phyloP scores from a whole-genome alignment of 2,888 invertebrate species.

The Hyppa rectilinea region DNA sequence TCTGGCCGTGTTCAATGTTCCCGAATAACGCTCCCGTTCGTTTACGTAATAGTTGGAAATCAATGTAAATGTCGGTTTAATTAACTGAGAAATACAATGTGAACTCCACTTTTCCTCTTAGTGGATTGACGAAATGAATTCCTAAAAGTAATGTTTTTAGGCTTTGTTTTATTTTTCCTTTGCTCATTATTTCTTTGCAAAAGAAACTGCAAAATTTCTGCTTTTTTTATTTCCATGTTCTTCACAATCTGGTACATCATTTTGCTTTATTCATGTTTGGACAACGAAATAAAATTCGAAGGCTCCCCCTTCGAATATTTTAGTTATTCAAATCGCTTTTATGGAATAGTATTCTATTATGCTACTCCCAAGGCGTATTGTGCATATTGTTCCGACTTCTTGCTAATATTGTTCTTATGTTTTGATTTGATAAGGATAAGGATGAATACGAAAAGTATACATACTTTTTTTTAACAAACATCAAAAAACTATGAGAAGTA shows the following conservation, averaged over 20 bases:
- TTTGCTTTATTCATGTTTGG: slow-evolving; percentile 17
- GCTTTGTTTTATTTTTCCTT: background rate
- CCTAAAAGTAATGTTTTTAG: background rate
- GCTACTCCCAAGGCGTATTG: slow-evolving; percentile 3
- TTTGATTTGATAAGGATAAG: background rate
- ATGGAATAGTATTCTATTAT: slow-evolving; percentile 32
- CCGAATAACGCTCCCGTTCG: slow-evolving; percentile 40
- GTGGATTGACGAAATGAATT: background rate
- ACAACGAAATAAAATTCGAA: slow-evolving; percentile 27
- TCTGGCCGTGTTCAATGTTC: slow-evolving; percentile 54
- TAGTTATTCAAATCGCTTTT: slow-evolving; percentile 51
- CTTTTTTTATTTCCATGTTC: slow-evolving; percentile 27
- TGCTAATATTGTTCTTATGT: background rate
- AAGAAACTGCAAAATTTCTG: slow-evolving; percentile 1
- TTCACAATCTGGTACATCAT: slow-evolving; percentile 7
- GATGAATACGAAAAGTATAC: background rate
- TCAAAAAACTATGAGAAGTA: background rate
- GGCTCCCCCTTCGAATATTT: background rate
- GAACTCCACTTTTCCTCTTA: slow-evolving; percentile 18
- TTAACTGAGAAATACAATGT: slow-evolving; percentile 51
- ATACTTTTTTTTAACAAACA: background rate
- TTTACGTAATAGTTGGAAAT: slow-evolving; percentile 63
- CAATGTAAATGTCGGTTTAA: slow-evolving; percentile 54
- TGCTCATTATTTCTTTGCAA: slow-evolving; percentile 10
- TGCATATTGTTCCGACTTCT: background rate